phyloP scores from a whole-genome alignment of 2,113 vertebrate genomes.

The Oryzias woworae region DNA sequence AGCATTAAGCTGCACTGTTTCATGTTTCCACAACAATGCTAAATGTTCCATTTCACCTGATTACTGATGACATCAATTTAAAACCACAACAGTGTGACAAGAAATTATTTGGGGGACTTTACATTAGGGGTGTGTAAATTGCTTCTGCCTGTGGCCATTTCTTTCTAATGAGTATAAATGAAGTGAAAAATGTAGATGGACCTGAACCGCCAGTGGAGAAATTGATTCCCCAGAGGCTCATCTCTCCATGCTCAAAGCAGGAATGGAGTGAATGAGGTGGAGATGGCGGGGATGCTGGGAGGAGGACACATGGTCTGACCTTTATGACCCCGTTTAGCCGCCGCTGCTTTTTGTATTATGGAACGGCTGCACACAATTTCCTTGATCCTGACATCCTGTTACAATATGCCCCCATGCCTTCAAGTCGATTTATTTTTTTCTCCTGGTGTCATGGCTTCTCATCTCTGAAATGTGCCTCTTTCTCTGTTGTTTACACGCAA shows the following conservation, averaged over 20 bases:
- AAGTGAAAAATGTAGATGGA: conserved; percentile 71
- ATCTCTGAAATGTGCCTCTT: conserved; percentile 11
- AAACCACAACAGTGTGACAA: conserved; percentile 57
- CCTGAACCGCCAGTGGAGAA: conserved; percentile 43
- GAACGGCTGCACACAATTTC: conserved; percentile 7
- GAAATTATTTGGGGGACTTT: conserved; percentile 57
- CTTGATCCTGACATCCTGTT: conserved; percentile 20
- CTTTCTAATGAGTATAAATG: conserved; percentile 70
- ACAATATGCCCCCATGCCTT: conserved; percentile 6
- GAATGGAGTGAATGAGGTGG: conserved; percentile 32
- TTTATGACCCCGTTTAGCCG: conserved; percentile 13
- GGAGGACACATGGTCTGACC: conserved; percentile 13
- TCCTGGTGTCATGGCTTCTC: neutral
- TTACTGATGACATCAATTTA: conserved; percentile 57
- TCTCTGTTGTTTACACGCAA: conserved; percentile 38
- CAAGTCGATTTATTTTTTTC: conserved; percentile 14
- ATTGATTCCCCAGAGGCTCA: conserved; percentile 62
- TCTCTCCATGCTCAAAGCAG: conserved; percentile 44
- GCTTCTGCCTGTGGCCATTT: conserved; percentile 60
- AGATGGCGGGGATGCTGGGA: conserved; percentile 11
- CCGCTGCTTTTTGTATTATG: conserved; percentile 20
- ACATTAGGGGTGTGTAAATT: conserved; percentile 64
- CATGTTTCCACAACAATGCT: conserved; percentile 27
- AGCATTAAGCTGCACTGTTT: conserved; percentile 2
- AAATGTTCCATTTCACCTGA: conserved; percentile 34